These are phyloP conservation scores for Parazoanthus swiftii DNA, from an alignment of 92 coral and sea anemone species.

Conservation along the genomic window DNA sequence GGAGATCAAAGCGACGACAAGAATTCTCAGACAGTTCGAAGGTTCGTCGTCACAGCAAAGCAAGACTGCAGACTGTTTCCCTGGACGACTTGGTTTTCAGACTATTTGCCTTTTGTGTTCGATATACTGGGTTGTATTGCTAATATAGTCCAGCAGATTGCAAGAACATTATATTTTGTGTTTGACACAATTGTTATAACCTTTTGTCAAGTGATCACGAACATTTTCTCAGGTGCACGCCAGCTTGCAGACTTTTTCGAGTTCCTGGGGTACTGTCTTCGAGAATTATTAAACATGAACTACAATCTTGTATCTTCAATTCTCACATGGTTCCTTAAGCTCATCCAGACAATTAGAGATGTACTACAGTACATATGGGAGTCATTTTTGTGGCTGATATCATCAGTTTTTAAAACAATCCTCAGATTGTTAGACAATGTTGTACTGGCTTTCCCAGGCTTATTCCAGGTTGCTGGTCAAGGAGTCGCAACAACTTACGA, in stretches of 20 bases:
- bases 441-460: slow-evolving; percentile 49
- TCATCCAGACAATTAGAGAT: slow-evolving; percentile 38
- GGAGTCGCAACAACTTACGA: slow-evolving; percentile 50
- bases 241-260: slow-evolving; percentile 77
- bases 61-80: slow-evolving; percentile 65
- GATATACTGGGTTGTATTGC: slow-evolving; percentile 55
- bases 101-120: slow-evolving; percentile 51
- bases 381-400: slow-evolving; percentile 40
- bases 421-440: slow-evolving; percentile 47
- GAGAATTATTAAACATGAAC: slow-evolving; percentile 75
- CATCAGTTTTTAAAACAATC: slow-evolving; percentile 48
- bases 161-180: slow-evolving; percentile 53
- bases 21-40: not conserved
- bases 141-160: slow-evolving; percentile 55
- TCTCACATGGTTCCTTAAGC: slow-evolving; percentile 39
- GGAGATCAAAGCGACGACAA: slow-evolving; percentile 11
- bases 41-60: not conserved
- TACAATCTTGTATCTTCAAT: slow-evolving; percentile 76
- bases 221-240: slow-evolving; percentile 56
- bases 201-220: slow-evolving; percentile 51
- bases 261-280: slow-evolving; percentile 72
- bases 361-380: slow-evolving; percentile 35
- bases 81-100: slow-evolving; percentile 39
- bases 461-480: slow-evolving; percentile 50
- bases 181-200: slow-evolving; percentile 66